Base-by-base conservation (phyloP, 2,113 vertebrate genomes). In the Chamaea fasciata region DNA sequence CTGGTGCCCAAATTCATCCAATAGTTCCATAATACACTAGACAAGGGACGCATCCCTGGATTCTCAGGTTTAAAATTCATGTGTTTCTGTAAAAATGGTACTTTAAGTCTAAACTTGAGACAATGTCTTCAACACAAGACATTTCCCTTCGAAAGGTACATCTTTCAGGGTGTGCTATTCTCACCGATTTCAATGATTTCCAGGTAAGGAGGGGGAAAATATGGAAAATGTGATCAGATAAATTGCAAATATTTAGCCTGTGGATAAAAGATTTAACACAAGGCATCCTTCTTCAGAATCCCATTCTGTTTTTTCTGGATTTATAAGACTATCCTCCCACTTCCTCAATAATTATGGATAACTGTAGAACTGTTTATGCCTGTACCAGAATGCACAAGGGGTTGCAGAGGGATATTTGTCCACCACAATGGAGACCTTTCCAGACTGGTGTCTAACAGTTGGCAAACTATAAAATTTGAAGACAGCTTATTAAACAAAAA, bases 181-280 rank as follows among this genome's bases (percentile, higher is more conserved):
- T 71, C 44, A 74, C 8, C 0, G 0, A 81, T 56, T 53, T 82
- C 69, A 44, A 9, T 37, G 30, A 70, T 67, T 84, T 46, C 22
- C 15, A 33, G 8, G 5, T 24, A 64, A 77, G 46, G 11, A 15
- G 1, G 2, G 2, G 18, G 5, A 1, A 27, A 23, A 18, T 60
- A 49, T 0, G 3, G 21, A 49, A 86, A 87, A 78, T 22, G 56
- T 4, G 28, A 55, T 47, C 57, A 47, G 35, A 47, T 41, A 62
- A 89, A 78, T 2, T 57, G 27, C 4, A 91, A 88, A 59, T 1
- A 22, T 59, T 49, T 35, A 56, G 10, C 56, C 27, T 50, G 56
- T 21, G 35, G 42, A 56, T 9, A 35, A 90, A 75, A 64, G 16
- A 52, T 28, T 67, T 69, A 53, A 57, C 31, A 41, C 2, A 49